phyloP scores from a whole-genome alignment of 2,113 vertebrate genomes.

The Plectropomus leopardus region DNA sequence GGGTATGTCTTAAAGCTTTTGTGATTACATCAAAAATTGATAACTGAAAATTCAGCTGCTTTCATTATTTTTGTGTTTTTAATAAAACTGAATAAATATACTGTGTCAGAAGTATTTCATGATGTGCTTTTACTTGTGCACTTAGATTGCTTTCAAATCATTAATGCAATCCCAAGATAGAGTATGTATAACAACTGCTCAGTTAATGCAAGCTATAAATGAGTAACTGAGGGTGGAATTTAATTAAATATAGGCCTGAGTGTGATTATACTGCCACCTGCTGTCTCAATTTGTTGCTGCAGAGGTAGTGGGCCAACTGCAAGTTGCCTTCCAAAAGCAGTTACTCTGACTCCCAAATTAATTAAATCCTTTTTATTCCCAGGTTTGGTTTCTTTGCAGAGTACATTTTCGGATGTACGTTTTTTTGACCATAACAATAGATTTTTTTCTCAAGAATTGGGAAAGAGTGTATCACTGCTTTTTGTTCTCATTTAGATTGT shows the following conservation, averaged over 20 bases:
- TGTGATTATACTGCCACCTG: conserved; percentile 70
- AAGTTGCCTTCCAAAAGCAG: background rate
- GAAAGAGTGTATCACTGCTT: conserved; percentile 15
- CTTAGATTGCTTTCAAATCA: background rate
- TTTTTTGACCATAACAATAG: conserved; percentile 78
- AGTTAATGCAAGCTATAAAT: background rate
- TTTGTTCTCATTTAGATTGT: conserved; percentile 30
- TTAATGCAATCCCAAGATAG: conserved; percentile 4
- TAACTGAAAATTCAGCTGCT: conserved; percentile 61
- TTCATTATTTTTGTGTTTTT: conserved; percentile 65
- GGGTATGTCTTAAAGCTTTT: conserved; percentile 42
- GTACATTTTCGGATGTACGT: conserved; percentile 86
- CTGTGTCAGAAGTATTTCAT: conserved; percentile 15
- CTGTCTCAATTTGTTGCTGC: conserved; percentile 27
- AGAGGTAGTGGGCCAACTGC: background rate
- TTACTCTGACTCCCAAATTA: conserved; percentile 60
- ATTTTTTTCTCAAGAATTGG: conserved; percentile 71
- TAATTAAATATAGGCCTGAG: background rate
- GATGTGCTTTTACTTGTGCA: conserved; percentile 8
- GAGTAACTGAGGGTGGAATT: background rate
- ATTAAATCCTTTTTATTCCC: conserved; percentile 90
- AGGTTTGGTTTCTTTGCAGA: conserved; percentile 86
- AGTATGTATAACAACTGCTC: background rate
- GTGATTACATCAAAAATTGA: conserved; percentile 42
- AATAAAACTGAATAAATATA: conserved; percentile 66